These are phyloP conservation scores for Virgularia gustaviana DNA, from an alignment of 92 coral and sea anemone genomes.

Conservation along the genomic window DNA sequence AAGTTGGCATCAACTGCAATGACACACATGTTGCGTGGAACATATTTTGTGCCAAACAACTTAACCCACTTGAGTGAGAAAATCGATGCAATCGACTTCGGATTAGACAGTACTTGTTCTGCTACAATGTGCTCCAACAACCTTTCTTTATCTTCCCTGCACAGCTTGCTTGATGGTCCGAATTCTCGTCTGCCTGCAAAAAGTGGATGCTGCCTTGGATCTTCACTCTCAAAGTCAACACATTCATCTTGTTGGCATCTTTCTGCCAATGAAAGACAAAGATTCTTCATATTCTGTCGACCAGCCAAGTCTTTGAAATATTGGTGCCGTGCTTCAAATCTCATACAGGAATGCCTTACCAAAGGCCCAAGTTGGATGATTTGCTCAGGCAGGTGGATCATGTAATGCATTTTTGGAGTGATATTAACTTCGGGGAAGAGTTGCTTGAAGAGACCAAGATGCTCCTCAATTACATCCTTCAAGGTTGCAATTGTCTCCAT, in stretches of 20 bases:
- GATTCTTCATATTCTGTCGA: constrained; percentile 55
- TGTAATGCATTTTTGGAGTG: constrained; percentile 65
- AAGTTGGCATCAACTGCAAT: neutral
- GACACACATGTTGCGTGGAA: neutral
- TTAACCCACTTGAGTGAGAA: neutral
- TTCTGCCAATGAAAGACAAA: constrained; percentile 59
- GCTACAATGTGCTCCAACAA: neutral
- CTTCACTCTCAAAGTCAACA: constrained; percentile 13
- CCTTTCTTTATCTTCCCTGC: neutral
- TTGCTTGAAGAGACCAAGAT: neutral
- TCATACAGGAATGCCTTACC: constrained; percentile 60
- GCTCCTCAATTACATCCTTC: constrained; percentile 1
- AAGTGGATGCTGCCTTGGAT: neutral
- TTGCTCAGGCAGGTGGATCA: constrained; percentile 63
- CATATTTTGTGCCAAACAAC: neutral
- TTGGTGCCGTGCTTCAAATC: constrained; percentile 61
- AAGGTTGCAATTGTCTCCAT: neutral
- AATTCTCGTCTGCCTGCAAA: no score
- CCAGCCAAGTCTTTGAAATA: constrained; percentile 59
- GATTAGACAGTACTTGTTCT: neutral
- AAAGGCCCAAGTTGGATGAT: constrained; percentile 65
- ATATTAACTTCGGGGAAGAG: constrained; percentile 22
- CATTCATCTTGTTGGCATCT: constrained; percentile 51
- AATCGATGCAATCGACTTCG: neutral
- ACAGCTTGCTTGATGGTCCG: neutral